Conservation (phyloP, 2,888 invertebrate species). For the Protophormia terraenovae region DNA sequence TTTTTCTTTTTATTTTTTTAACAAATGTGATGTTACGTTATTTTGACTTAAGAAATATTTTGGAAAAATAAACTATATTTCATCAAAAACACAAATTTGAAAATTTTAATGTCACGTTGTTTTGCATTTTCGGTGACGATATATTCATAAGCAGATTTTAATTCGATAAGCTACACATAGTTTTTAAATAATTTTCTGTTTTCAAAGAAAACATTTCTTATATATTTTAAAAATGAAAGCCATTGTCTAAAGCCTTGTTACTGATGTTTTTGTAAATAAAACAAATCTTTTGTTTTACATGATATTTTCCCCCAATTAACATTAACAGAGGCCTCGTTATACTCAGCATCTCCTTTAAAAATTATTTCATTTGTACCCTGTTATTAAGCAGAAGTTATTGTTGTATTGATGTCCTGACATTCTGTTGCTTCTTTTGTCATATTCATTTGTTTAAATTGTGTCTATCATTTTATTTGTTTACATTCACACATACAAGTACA, state of each 20-base stretch:
- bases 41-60: too few species aligned
- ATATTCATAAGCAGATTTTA: too few species aligned
- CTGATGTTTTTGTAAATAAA: not conserved
- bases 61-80: too few species aligned
- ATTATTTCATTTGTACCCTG: not conserved
- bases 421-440: conserved; percentile 1
- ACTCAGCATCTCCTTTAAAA: not conserved
- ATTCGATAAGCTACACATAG: not conserved
- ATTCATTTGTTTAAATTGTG: conserved; percentile 11
- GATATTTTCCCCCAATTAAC: conserved; percentile 2
- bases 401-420: conserved; percentile 28
- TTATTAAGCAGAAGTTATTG: conserved; percentile 6
- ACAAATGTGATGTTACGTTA: too few species aligned
- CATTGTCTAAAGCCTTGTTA: not conserved
- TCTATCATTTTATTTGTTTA: not conserved
- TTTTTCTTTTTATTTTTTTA: too few species aligned
- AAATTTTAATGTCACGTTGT: too few species aligned
- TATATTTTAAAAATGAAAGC: not conserved
- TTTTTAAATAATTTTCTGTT: not conserved
- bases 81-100: too few species aligned
- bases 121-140: too few species aligned
- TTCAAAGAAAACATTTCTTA: not conserved
- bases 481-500: not conserved
- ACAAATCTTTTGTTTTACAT: conserved; percentile 24
- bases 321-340: not conserved